Evolutionary conservation across 1,140 invertebrate species (phyloP), one percentile per base, ranked within the genome.

Genomic region (Drosophila chauvacae): DNA sequence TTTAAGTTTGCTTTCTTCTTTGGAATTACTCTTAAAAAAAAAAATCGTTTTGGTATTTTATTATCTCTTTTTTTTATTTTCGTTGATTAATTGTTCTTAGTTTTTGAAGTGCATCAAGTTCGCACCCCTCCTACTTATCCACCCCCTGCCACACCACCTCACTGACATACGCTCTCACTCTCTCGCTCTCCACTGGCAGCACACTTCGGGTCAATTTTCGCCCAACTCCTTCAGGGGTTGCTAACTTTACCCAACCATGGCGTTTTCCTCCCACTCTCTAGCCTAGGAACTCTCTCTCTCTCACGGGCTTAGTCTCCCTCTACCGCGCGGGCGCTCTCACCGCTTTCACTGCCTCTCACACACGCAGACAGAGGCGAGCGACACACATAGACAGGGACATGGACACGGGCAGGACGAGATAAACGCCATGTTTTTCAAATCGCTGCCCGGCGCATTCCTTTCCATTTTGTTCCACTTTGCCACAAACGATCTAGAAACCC

Each of bases 191-290:
- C n/a, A 48, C n/a, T 18, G 47, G 42, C 28, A 69, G 33, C 48
- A 62, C 51, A 50, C 44, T 77, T 63, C 63, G 81, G 72, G 72
- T 74, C 63, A 77, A 77, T 50, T 77, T 64, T 80, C 72, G 80
- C 84, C 84, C 85, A 88, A 90, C 84, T 90, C 80, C 81, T 71
- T 79, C 84, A 85, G 85, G 85, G 85, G 85, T 90, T 90, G 85
- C 85, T 78, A 77, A 74, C 76, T 81, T 82, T 83, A 74, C 74
- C 77, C 59, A 77, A 75, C 80, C 60, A 72, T 56, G 39, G 60
- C 48, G 51, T 23, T 26, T 39, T 14, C 37, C 14, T 39, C 37
- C 37, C 37, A 39, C 2, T 39, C 37, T 39, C 14, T 39, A 5
- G 13, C 37, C 37, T 39, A 14, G 13, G 14, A 7, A 44, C 63